These are phyloP conservation scores for Elephas maximus DNA, from an alignment of 2,113 vertebrate genomes.

Conservation along the genomic window DNA sequence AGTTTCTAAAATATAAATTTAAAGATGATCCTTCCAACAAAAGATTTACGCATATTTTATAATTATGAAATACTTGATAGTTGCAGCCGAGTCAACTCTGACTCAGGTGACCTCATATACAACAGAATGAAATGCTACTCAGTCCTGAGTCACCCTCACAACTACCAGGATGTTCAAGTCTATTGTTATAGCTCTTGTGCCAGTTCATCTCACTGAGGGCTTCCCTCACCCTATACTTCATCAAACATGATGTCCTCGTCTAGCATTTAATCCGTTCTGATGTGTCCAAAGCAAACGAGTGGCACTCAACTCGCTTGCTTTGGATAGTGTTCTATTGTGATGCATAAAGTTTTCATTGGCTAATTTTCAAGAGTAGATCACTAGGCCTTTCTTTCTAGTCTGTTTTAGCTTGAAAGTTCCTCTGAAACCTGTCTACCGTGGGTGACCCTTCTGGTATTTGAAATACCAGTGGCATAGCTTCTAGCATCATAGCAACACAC, in stretches of 20 bases:
- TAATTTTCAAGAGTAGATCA: background rate
- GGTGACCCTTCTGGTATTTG: background rate
- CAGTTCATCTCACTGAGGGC: background rate
- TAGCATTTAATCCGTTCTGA: background rate
- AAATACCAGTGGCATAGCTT: background rate
- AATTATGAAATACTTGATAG: background rate
- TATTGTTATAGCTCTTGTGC: background rate
- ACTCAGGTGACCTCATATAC: background rate
- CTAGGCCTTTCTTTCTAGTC: background rate
- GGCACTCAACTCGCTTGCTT: too few relatives aligned
- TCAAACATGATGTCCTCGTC: background rate
- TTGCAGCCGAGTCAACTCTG: background rate
- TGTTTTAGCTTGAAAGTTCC: background rate
- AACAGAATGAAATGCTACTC: background rate
- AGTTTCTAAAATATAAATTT: constrained; percentile 1
- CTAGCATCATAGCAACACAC: background rate
- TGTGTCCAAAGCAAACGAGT: background rate
- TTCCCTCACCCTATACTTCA: background rate
- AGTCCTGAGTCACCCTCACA: background rate
- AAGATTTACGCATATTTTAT: constrained; percentile 36
- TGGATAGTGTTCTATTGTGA: background rate
- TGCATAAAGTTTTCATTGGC: background rate
- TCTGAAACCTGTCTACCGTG: background rate
- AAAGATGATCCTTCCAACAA: background rate
- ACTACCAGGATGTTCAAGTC: background rate